Conservation (phyloP, 2,888 invertebrate genomes). For the Drosophila cognata region DNA sequence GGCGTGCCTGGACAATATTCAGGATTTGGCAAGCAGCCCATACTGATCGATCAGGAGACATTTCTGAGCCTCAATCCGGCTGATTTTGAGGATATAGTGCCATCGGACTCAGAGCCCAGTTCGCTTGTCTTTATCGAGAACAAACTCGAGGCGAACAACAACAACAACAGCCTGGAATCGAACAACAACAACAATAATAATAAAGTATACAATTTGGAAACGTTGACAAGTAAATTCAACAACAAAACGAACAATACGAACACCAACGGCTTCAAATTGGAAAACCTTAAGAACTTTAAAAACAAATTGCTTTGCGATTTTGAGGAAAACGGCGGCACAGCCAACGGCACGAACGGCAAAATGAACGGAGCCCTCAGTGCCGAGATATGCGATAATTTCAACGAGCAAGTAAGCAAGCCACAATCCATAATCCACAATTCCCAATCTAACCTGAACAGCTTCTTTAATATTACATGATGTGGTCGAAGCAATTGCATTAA, state of each 20-base stretch:
- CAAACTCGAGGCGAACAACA: slow-evolving; percentile 74
- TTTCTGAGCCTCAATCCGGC: slow-evolving; percentile 85
- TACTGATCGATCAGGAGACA: slow-evolving; percentile 84
- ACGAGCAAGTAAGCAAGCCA: slow-evolving; percentile 84
- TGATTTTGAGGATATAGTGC: slow-evolving; percentile 84
- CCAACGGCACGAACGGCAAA: slow-evolving; percentile 68
- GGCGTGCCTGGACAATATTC: slow-evolving; percentile 50
- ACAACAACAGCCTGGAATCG: slow-evolving; percentile 59
- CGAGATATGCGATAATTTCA: slow-evolving; percentile 85
- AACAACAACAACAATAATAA: slow-evolving; percentile 70
- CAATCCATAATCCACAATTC: slow-evolving; percentile 9
- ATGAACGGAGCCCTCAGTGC: slow-evolving; percentile 84
- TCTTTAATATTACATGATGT: slow-evolving; percentile 24
- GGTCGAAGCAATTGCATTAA: slow-evolving; percentile 33
- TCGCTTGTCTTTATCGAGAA: slow-evolving; percentile 84
- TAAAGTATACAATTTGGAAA: slow-evolving; percentile 83
- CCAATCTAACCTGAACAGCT: slow-evolving; percentile 4
- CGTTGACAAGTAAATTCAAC: slow-evolving; percentile 82
- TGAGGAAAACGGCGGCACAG: slow-evolving; percentile 64
- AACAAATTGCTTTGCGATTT: slow-evolving; percentile 85
- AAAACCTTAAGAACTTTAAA: slow-evolving; percentile 85
- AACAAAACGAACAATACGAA: slow-evolving; percentile 84
- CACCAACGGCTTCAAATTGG: slow-evolving; percentile 84
- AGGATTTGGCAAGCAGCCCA: slow-evolving; percentile 81
- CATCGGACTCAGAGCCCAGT: slow-evolving; percentile 82